Evolutionary conservation across 1,140 invertebrate species (phyloP).

Genomic region (Lasioglossum albipes): DNA sequence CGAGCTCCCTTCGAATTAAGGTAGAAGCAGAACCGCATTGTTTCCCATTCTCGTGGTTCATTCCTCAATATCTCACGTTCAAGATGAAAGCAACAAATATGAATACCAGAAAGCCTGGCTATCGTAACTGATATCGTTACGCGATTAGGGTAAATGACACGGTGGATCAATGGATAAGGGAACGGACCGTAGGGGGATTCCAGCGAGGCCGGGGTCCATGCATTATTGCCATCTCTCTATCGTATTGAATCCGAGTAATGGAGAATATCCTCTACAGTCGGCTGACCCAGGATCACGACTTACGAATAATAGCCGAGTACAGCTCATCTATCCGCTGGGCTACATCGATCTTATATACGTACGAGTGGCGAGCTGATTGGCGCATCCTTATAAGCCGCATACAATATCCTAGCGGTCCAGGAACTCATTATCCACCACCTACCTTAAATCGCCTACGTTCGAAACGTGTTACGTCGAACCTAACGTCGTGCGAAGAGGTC

Average conservation of each 20-base stretch:
- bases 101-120: background rate
- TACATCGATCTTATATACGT: constrained; percentile 56
- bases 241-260: constrained; percentile 50
- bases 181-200: constrained; percentile 21
- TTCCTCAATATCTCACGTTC: background rate
- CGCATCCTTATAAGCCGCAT: constrained; percentile 60
- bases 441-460: constrained; percentile 56
- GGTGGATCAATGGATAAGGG: constrained; percentile 14
- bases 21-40: too few species aligned
- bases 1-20: background rate
- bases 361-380: constrained; percentile 42
- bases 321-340: constrained; percentile 48
- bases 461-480: constrained; percentile 40
- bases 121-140: constrained; percentile 33
- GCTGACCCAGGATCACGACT: constrained; percentile 61
- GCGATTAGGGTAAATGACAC: constrained; percentile 36
- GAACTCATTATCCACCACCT: constrained; percentile 58
- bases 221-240: constrained; percentile 53
- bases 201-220: background rate
- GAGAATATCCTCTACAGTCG: constrained; percentile 34
- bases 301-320: constrained; percentile 56
- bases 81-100: background rate
- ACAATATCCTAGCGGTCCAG: constrained; percentile 42
- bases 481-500: constrained; percentile 45
- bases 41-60: background rate